These are phyloP conservation scores for Physocephala rufipes DNA, from an alignment of 2,888 invertebrate genomes.

Conservation along the genomic window DNA sequence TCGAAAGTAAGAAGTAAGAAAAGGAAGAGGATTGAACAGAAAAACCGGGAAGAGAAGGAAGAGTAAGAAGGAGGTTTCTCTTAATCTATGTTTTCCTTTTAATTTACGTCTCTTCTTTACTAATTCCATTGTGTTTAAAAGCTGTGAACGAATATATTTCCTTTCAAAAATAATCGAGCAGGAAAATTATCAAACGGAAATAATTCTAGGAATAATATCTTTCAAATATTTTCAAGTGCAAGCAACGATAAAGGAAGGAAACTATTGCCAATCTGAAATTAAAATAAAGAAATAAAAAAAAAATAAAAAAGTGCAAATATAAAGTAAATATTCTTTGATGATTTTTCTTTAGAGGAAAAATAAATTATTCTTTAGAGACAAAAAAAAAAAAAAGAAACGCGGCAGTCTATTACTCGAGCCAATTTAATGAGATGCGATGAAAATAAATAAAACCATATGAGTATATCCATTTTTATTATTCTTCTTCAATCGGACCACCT, in stretches of 20 bases:
- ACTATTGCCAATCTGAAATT: background rate
- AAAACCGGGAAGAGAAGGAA: background rate
- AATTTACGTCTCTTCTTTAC: too few relatives aligned
- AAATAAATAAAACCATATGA: slow-evolving; percentile 44
- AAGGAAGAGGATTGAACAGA: background rate
- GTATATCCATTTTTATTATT: background rate
- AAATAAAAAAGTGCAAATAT: background rate
- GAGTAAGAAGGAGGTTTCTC: background rate
- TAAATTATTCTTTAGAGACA: background rate
- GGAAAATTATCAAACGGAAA: background rate
- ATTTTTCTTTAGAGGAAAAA: background rate
- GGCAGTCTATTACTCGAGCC: background rate
- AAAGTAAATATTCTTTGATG: background rate
- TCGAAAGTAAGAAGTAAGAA: too few relatives aligned
- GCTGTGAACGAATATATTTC: background rate
- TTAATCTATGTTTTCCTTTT: too few relatives aligned
- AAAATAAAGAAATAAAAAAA: background rate
- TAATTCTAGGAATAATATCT: background rate
- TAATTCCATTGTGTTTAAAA: too few relatives aligned
- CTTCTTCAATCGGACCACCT: background rate
- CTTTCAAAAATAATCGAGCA: background rate
- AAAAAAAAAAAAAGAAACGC: too few relatives aligned
- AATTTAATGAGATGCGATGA: slow-evolving; percentile 56
- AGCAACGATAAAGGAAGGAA: slow-evolving; percentile 11
- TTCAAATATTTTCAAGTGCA: slow-evolving; percentile 17